phyloP scores from a whole-genome alignment of 1,140 invertebrate species.

The Atta cephalotes region DNA sequence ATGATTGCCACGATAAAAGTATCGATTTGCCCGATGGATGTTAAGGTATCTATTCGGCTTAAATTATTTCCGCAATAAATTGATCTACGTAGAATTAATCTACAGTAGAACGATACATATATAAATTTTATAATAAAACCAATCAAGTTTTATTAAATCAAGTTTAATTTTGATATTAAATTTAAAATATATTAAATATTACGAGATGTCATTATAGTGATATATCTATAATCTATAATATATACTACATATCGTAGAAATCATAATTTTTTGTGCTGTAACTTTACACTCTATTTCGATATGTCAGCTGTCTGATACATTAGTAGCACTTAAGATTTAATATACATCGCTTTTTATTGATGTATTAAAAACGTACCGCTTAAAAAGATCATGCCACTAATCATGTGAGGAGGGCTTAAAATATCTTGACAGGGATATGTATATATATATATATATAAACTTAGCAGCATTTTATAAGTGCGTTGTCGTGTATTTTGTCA shows the following conservation, averaged over 20 bases:
- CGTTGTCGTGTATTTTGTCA: conserved; percentile 42
- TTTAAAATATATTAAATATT: not conserved
- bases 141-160: not conserved
- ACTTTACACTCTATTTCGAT: not conserved
- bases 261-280: conserved; percentile 26
- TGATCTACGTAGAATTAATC: not conserved
- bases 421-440: conserved; percentile 23
- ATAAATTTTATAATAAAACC: not conserved
- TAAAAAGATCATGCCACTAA: conserved; percentile 22
- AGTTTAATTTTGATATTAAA: not conserved
- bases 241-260: not conserved
- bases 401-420: conserved; percentile 31
- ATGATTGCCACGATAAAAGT: not conserved
- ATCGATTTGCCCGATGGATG: not conserved
- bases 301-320: conserved; percentile 34
- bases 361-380: conserved; percentile 7
- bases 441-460: not conserved
- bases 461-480: conserved; percentile 25
- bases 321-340: conserved; percentile 29
- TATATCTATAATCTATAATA: conserved; percentile 7
- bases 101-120: not conserved
- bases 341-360: conserved; percentile 22
- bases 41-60: not conserved
- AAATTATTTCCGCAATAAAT: conserved; percentile 25
- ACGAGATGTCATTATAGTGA: not conserved